A percentile compares a stretch with the other conserved stretches of the same genome.
Evolutionary conservation across 1,140 invertebrate species (phyloP).

Genomic region (Nautilus pompilius): DNA sequence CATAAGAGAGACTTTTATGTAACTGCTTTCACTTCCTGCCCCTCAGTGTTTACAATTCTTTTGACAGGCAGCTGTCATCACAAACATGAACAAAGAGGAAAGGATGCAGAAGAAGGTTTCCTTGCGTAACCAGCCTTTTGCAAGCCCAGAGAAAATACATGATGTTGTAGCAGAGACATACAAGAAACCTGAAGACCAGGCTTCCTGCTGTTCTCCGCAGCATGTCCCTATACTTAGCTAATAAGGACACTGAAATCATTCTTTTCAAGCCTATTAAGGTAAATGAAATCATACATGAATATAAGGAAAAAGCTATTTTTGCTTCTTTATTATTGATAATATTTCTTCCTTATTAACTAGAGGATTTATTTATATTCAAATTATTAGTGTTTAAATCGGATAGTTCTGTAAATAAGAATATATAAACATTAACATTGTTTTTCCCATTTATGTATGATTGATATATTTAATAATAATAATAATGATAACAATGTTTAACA

Average conservation of each 20-base stretch:
- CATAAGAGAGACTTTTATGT: no score
- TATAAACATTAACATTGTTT: background rate
- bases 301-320: background rate
- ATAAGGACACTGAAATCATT: slow-evolving; percentile 93
- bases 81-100: slow-evolving; percentile 48
- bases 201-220: slow-evolving; percentile 77
- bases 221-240: slow-evolving; percentile 94
- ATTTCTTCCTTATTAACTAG: background rate
- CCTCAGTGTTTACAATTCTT: no score
- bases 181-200: slow-evolving; percentile 73
- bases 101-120: slow-evolving; percentile 37
- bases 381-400: background rate
- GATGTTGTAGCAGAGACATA: slow-evolving; percentile 57
- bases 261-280: slow-evolving; percentile 88
- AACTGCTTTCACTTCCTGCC: no score
- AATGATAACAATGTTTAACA: no score
- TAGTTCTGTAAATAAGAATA: background rate
- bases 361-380: background rate
- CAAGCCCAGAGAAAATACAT: slow-evolving; percentile 54
- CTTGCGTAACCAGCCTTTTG: slow-evolving; percentile 56
- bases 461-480: background rate
- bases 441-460: background rate
- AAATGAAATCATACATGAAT: slow-evolving; percentile 34
- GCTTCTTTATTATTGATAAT: background rate
- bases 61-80: slow-evolving; percentile 49